phyloP scores from a whole-genome alignment of 2,888 invertebrate genomes.

The Sturmia bella region DNA sequence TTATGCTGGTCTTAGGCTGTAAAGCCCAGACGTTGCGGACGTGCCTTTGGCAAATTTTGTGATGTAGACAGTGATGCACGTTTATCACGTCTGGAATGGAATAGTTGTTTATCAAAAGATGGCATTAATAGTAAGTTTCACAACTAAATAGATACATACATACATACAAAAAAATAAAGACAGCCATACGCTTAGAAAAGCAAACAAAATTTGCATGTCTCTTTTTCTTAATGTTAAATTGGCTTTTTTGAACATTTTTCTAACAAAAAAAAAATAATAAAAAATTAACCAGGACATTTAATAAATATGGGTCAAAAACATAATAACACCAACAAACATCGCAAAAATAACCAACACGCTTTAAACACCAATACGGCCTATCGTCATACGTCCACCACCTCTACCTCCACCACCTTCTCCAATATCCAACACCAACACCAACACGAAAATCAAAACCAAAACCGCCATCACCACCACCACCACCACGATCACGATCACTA shows the following conservation, averaged over 20 bases:
- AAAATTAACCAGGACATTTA: slow-evolving; percentile 62
- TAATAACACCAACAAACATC: slow-evolving; percentile 64
- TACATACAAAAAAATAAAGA: neutral
- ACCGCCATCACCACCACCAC: slow-evolving; percentile 71
- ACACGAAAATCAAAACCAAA: slow-evolving; percentile 69
- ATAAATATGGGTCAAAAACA: slow-evolving; percentile 64
- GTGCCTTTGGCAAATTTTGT: slow-evolving; percentile 93
- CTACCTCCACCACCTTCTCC: slow-evolving; percentile 45
- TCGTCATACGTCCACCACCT: slow-evolving; percentile 66
- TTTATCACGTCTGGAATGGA: slow-evolving; percentile 92
- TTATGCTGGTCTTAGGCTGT: slow-evolving; percentile 84
- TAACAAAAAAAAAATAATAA: slow-evolving; percentile 11
- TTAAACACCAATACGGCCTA: slow-evolving; percentile 63
- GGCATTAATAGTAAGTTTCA: slow-evolving; percentile 90
- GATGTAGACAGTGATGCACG: slow-evolving; percentile 91
- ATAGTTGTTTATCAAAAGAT: slow-evolving; percentile 90
- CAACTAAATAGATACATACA: slow-evolving; percentile 26
- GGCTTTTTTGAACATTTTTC: slow-evolving; percentile 49
- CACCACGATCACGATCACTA: slow-evolving; percentile 69
- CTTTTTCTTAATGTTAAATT: slow-evolving; percentile 49
- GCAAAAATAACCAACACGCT: slow-evolving; percentile 62
- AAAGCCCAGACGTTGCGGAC: slow-evolving; percentile 94
- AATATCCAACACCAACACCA: slow-evolving; percentile 67
- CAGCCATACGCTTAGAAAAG: neutral
- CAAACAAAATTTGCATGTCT: slow-evolving; percentile 48